Evolutionary conservation across 2,888 invertebrate species (phyloP), one percentile per base, ranked within the genome.

Genomic region (Drosophila quasianomalipes): DNA sequence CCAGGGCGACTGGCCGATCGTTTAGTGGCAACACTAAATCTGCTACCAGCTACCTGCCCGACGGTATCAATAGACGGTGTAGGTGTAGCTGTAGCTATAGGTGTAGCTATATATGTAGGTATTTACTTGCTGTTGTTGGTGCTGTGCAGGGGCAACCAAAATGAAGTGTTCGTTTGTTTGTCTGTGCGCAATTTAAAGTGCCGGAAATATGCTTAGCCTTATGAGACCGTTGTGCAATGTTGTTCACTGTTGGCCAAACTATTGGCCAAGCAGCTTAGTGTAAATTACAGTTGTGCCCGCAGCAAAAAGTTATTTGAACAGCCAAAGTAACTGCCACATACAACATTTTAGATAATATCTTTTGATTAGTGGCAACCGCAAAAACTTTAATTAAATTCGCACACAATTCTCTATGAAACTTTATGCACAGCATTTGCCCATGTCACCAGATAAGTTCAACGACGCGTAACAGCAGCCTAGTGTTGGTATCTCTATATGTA

Each of bases 351-450:
- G 90, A 90, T 87, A 90, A 90, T 89, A 90, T 88, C 87, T 90
- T 90, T 87, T 90, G 87, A 89, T 90, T 90, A 87, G 90, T 90
- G 89, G 86, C 83, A 90, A 78, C 81, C 89, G 89, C 89, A 86
- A 79, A 88, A 89, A 88, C 87, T 88, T 88, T 88, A 88, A 88
- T 88, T 88, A 88, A 88, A 88, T 90, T 90, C 86, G 74, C 87
- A 86, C 89, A 84, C 83, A 89, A 77, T 82, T 81, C 81, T 71
- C 73, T 57, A 61, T 55, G 69, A 87, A 86, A 86, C 81, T 90
- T 90, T 90, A 85, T 86, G 88, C 88, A 68, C 85, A 73, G 85
- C 75, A 76, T 82, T 84, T 84, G 83, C 66, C 84, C 83, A 66
- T 89, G 90, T 89, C 90, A 87, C 90, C 82, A 85, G 90, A 89